Evolutionary conservation across 2,113 vertebrate genomes (phyloP), one percentile per base, ranked within the genome.

Genomic region (Ranitomeya imitator): DNA sequence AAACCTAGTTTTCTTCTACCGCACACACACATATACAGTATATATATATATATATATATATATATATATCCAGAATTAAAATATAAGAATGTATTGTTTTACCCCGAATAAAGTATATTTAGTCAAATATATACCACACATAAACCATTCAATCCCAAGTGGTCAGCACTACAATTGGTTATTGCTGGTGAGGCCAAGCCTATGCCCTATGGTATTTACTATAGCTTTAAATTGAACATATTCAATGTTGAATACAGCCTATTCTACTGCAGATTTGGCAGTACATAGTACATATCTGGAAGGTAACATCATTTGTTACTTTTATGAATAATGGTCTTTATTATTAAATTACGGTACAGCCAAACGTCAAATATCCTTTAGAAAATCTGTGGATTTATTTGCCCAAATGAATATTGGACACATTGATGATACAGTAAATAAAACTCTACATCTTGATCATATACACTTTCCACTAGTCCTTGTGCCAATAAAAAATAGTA

Each of bases 271-370:
- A 80, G 79, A 59, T 16, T 31, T 59, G 55, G 79, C 79, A 26
- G 60, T 80, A 59, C 14, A 23, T 54, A 79, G n/a, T 79, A 55
- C 76, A 79, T 80, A 59, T 55, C 79, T 80, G 31, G 31, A 52
- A 80, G 26, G 79, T 80, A 57, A 80, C 55, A 80, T 80, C 14
- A 80, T 80, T 60, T 80, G n/a, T 74, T 37, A 45, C 71, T 74
- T 60, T 59, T 80, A 80, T 80, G 23, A 80, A 80, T 60, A 60
- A 80, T 80, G 55, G 59, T 31, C 79, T n/a, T 80, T 80, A 80
- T 60, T 60, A 60, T 8, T 60, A 15, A 80, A 60, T 21, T 60
- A 16, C 18, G 15, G 18, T 60, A 16, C 18, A 26, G 31, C 54
- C 55, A 80, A 60, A 57, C 23, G 26, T 80, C 55, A 31, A 60